These are phyloP conservation scores for Catalaphyllia jardinei DNA, from an alignment of 64 coral and sea anemone species.

Conservation along the genomic window DNA sequence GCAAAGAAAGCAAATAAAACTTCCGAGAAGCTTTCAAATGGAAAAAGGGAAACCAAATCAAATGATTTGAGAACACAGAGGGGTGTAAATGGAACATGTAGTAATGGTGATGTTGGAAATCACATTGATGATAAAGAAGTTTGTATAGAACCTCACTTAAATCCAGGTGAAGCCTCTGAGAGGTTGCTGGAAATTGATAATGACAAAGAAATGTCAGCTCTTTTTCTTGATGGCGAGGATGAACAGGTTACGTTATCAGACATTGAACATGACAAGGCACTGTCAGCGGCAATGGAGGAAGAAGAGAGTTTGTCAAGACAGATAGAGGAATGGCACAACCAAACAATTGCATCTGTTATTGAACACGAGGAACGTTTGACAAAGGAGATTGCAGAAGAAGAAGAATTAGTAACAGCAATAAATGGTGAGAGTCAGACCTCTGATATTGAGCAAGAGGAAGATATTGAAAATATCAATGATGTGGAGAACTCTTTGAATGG, in stretches of 20 bases:
- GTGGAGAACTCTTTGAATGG: conserved; percentile 7
- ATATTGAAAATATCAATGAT: background rate
- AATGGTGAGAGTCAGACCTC: conserved; percentile 65
- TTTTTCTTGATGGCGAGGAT: conserved; percentile 46
- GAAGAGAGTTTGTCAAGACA: conserved; percentile 74
- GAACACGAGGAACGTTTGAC: conserved; percentile 88
- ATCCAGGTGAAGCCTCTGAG: background rate
- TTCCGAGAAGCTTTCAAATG: background rate
- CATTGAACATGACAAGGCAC: conserved; percentile 81
- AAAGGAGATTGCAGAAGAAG: conserved; percentile 89
- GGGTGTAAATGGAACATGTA: background rate
- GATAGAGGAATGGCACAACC: conserved; percentile 83
- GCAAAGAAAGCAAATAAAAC: conserved; percentile 4
- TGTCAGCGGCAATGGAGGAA: conserved; percentile 75
- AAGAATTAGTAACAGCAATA: conserved; percentile 87
- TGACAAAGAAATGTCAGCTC: conserved; percentile 27
- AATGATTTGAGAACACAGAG: background rate
- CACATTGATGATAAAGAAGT: background rate
- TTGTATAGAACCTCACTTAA: background rate
- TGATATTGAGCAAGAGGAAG: conserved; percentile 52
- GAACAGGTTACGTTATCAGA: conserved; percentile 76
- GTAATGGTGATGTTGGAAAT: conserved; percentile 24
- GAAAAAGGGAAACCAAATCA: background rate
- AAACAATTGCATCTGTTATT: conserved; percentile 88
- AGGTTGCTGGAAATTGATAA: background rate